Percentiles rank a stretch among this genome's conserved stretches.
Conservation (phyloP, 2,797 vertebrate genomes). For the Emys orbicularis region DNA sequence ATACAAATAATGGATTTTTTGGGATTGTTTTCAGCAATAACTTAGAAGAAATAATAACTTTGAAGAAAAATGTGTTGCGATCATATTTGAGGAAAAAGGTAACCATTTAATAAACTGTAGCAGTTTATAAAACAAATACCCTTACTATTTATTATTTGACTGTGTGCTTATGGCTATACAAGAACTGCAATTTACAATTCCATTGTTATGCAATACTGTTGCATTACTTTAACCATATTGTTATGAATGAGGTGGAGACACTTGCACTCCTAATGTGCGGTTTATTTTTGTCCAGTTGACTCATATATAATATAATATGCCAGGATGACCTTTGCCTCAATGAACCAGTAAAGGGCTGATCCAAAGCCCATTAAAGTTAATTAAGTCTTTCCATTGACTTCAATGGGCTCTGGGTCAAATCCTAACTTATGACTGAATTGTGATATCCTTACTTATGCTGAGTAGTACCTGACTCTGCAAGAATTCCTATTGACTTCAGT, state of each 20-base stretch:
- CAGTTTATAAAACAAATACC: background rate
- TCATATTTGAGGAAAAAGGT: background rate
- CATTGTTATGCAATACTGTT: rapidly evolving
- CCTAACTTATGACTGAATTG: background rate
- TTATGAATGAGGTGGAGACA: background rate
- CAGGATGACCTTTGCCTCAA: background rate
- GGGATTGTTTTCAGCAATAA: background rate
- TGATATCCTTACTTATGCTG: background rate
- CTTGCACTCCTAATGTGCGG: rapidly evolving
- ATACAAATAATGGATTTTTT: slow-evolving; percentile 9
- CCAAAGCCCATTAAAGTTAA: background rate
- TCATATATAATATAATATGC: background rate
- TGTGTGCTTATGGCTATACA: background rate
- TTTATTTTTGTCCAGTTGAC: background rate
- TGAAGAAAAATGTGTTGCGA: background rate
- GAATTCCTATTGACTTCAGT: background rate
- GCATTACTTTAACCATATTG: background rate
- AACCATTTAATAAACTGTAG: background rate
- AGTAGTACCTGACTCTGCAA: background rate
- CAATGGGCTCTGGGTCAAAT: background rate
- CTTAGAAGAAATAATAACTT: background rate
- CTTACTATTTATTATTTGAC: background rate
- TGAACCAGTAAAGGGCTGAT: background rate
- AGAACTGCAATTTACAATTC: background rate
- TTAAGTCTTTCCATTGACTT: background rate